Percentiles rank a stretch among this genome's conserved stretches.
Conservation (phyloP, 2,797 vertebrate genomes). For the Sorex maritimensis region DNA sequence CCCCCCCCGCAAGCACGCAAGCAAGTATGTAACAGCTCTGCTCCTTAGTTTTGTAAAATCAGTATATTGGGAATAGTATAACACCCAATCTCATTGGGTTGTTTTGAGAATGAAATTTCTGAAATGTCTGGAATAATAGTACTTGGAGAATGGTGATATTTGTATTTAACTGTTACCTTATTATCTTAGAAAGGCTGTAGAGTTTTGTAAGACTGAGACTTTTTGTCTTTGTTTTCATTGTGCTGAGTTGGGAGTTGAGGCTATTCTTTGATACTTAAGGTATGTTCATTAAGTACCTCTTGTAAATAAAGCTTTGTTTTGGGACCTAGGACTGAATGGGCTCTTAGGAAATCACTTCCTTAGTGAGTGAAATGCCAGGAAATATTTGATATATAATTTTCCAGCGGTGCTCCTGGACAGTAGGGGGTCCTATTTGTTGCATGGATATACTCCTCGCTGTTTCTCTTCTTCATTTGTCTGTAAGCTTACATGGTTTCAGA, state of each 20-base stretch:
- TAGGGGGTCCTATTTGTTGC: not conserved
- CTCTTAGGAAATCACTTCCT: slow-evolving; percentile 15
- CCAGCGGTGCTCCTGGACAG: slow-evolving; percentile 28
- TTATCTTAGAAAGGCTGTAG: slow-evolving; percentile 18
- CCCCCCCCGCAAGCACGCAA: no score
- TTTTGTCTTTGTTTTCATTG: not conserved
- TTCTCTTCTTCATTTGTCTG: no score
- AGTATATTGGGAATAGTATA: not conserved
- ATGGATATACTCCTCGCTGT: not conserved
- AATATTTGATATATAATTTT: not conserved
- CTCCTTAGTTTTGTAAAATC: slow-evolving; percentile 53
- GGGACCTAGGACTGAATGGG: not conserved
- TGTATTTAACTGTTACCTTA: not conserved
- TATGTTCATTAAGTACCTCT: not conserved
- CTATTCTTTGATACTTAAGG: not conserved
- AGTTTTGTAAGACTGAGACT: not conserved
- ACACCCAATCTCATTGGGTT: not conserved
- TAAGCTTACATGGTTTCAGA: no score
- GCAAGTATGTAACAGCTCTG: slow-evolving; percentile 21
- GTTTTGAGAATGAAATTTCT: slow-evolving; percentile 48
- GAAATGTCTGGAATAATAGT: not conserved
- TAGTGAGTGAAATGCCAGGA: not conserved
- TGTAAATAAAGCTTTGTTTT: not conserved
- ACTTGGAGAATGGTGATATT: not conserved
- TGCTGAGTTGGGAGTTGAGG: not conserved